Percentiles rank a stretch among this genome's conserved stretches.
Conservation (phyloP, 2,797 vertebrate species). For the Meriones psammophilus region DNA sequence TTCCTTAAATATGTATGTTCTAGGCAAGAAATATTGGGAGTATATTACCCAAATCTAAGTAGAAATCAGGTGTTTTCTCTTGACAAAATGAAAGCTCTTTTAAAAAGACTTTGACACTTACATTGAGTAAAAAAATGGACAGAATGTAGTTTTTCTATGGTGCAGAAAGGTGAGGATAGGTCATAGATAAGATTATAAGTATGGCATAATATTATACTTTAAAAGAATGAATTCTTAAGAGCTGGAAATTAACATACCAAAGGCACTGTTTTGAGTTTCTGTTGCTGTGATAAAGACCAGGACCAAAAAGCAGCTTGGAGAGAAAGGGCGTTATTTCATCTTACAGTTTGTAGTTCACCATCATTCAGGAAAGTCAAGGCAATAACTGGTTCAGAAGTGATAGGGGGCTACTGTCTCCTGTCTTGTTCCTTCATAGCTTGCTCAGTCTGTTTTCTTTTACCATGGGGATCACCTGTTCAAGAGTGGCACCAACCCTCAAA, state of each 20-base stretch:
- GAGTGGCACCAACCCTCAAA: neutral
- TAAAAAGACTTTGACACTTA: neutral
- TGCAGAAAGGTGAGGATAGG: neutral
- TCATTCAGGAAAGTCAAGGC: neutral
- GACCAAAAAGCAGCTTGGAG: neutral
- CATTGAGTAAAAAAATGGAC: constrained; percentile 24
- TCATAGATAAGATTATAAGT: neutral
- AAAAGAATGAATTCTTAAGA: constrained; percentile 40
- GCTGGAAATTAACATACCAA: neutral
- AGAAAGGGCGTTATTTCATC: neutral
- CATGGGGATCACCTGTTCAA: neutral
- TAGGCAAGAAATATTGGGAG: neutral
- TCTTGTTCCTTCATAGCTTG: neutral
- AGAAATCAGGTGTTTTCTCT: constrained; percentile 42
- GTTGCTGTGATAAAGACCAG: neutral
- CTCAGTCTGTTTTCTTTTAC: neutral
- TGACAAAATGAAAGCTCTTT: constrained; percentile 52
- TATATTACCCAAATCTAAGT: constrained; percentile 24
- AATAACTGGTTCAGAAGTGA: neutral
- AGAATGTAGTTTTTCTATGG: constrained; percentile 21
- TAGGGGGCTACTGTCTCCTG: neutral
- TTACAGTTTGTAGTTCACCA: neutral
- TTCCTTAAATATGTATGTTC: neutral
- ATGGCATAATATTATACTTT: constrained; percentile 7
- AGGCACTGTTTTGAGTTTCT: neutral